Evolutionary conservation across 2,113 vertebrate species (phyloP).

Genomic region (Cyprinodon variegatus): DNA sequence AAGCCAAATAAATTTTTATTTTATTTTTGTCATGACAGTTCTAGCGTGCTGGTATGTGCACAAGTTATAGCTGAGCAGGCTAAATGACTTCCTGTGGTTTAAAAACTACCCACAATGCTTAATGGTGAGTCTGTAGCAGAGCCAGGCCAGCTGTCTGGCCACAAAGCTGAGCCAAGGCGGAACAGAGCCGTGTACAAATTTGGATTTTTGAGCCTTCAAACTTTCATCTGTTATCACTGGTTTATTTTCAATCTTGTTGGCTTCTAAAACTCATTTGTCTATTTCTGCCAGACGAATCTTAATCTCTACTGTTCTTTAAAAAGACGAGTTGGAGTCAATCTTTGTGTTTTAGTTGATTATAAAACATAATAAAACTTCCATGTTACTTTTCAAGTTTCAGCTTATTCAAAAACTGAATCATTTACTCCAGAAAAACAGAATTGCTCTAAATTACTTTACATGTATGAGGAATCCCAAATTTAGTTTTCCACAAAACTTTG

Average conservation of each 20-base stretch:
- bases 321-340: background rate
- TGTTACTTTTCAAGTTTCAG: background rate
- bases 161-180: background rate
- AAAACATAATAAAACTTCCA: background rate
- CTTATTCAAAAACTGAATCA: background rate
- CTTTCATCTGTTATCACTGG: no score
- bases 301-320: no score
- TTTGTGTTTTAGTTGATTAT: background rate
- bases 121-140: background rate
- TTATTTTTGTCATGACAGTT: background rate
- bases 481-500: background rate
- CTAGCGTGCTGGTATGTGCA: slow-evolving; percentile 42
- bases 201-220: background rate
- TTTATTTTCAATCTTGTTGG: no score
- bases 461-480: background rate
- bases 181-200: background rate
- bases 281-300: no score
- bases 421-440: background rate
- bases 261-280: no score
- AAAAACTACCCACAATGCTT: background rate
- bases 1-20: background rate
- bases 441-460: background rate
- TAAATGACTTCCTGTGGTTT: background rate
- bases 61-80: background rate
- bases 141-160: no score